These are phyloP conservation scores for Patella ulyssiponensis DNA, from an alignment of 2,888 invertebrate genomes.

Conservation along the genomic window DNA sequence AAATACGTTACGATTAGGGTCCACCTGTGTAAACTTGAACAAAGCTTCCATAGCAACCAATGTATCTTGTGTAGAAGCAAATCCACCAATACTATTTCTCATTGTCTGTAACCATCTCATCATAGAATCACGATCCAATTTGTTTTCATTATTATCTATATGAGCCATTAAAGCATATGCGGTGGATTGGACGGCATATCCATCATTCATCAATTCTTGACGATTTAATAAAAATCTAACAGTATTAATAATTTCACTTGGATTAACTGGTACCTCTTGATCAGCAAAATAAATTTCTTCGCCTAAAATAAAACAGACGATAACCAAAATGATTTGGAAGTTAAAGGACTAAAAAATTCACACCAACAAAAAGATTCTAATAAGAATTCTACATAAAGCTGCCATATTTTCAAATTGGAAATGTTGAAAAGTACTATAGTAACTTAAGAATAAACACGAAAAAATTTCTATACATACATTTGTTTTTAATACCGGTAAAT, in stretches of 20 bases:
- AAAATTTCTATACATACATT: too few relatives aligned
- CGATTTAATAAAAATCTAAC: constrained; percentile 88
- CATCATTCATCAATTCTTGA: constrained; percentile 84
- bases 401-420: too few relatives aligned
- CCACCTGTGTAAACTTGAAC: constrained; percentile 74
- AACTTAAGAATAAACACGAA: too few relatives aligned
- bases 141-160: constrained; percentile 56
- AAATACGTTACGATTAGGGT: constrained; percentile 67
- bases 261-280: constrained; percentile 59
- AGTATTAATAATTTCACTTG: constrained; percentile 62
- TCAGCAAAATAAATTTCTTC: constrained; percentile 67
- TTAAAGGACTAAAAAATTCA: too few relatives aligned
- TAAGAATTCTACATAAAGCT: too few relatives aligned
- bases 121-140: constrained; percentile 59
- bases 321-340: too few relatives aligned
- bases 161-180: constrained; percentile 92
- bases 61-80: constrained; percentile 78
- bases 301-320: constrained; percentile 41
- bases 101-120: constrained; percentile 70
- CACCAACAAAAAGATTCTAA: too few relatives aligned
- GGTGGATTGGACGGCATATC: constrained; percentile 92
- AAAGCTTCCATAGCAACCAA: constrained; percentile 90
- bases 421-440: too few relatives aligned
- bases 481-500: too few relatives aligned
- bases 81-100: constrained; percentile 68